Evolutionary conservation across 1,140 invertebrate species (phyloP), one percentile per base, ranked within the genome.

Genomic region (Apis laboriosa): DNA sequence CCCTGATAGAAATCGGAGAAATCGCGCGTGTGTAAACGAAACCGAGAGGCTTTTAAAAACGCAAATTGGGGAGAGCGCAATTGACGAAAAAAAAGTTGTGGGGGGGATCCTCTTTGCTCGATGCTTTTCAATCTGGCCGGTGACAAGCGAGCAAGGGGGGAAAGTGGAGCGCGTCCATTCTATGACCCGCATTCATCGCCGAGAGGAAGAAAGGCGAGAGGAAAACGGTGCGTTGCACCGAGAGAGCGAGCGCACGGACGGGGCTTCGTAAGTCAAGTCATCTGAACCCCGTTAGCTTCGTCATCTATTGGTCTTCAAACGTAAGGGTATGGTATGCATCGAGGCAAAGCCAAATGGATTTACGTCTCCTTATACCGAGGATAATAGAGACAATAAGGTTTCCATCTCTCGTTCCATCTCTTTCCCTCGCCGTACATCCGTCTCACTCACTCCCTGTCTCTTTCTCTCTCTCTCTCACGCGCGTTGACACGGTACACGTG

Each of bases 231-330:
- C 77, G 83, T 61, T 84, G 85, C 68, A 70, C 77, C 77, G 43
- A 19, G 28, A 43, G 60, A 61, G 34, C 80, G 60, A 58, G 28
- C 3, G 72, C 80, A 84, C 58, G 51, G 51, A 34, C 74, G 71
- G 64, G 86, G 88, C 87, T 91, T 92, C 90, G 88, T 90, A 90
- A 92, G 90, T 89, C 90, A 92, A 92, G 88, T 91, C 89, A 91
- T 91, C 87, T 90, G 88, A 92, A 91, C 86, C 87, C 81, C 89
- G 86, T 92, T 90, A 90, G 85, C 84, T 81, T 84, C 87, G 88
- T 90, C 87, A 89, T 92, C 90, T 86, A 75, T 90, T 83, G 86
- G 86, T 90, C 87, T 90, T 90, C 87, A 80, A 89, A 64, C 61
- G 80, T 68, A 86, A 88, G 72, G 73, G 80, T 60, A 34, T 71